Base-by-base conservation (phyloP, 2,797 vertebrate species). In the Eulemur mongoz region DNA sequence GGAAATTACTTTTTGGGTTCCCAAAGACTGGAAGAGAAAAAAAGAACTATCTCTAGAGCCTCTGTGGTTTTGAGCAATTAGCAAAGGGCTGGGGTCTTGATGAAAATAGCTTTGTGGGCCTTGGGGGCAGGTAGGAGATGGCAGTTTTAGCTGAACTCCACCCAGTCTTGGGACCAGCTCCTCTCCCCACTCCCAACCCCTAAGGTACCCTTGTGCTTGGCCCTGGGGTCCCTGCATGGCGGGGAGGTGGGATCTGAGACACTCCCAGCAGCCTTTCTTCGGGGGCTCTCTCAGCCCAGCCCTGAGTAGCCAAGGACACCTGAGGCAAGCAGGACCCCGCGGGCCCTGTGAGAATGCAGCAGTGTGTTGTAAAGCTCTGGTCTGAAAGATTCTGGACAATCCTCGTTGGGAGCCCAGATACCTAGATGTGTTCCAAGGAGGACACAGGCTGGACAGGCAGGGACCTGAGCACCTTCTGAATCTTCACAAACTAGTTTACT, bases 1-100 rank as follows among this genome's bases (percentile, higher is more conserved):
- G 67, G n/a, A 84, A 91, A 79, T 89, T 76, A 89, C 38, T 23
- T 82, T 70, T 76, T 32, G 25, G 7, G 25, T 94, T 97, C 78
- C 25, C 5, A 6, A 14, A 79, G 72, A 75, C n/a, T 86, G 9
- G 40, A 83, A 57, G 75, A 57, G 45, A 59, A 50, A 81, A 43
- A 35, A 54, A 86, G 45, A 67, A 18, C 22, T 48, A 25, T 50
- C 52, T 76, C 45, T 5, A 32, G 59, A 72, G 35, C 22, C 32
- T 82, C 32, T 23, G 1, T 57, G 9, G 38, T 84, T 79, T 48
- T 70, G 59, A 76, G 43, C n/a, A 43, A 8, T 69, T 4, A 70
- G 65, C 43, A 52, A 69, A 86, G 13, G 38, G 1, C 7, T 23
- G 20, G n/a, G 43, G 18, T 89, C 90, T 81, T 73, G 57, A 81